Base-by-base conservation (phyloP, 2,888 invertebrate species). In the Miltochrista miniata region DNA sequence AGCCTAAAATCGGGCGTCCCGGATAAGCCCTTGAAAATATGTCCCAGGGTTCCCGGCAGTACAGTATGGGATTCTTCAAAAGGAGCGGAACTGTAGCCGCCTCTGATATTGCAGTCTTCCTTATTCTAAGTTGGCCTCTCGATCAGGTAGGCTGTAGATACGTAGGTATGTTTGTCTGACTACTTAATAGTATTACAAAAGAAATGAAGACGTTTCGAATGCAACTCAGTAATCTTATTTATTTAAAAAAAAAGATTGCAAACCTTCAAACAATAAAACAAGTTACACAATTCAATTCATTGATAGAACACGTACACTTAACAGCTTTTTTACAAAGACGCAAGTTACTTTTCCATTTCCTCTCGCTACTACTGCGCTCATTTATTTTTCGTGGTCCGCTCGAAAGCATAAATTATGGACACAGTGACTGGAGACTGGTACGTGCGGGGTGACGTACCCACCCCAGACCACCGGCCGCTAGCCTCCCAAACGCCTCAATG, bases 351-450 rank as follows among this genome's bases (percentile, higher is more conserved):
- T 83, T 75, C 77, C 76, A 81, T 83, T 84, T 81, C 73, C 75
- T 83, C 75, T 75, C 72, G 74, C 79, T 76, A 79, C 74, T n/a
- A 67, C 67, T 24, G 68, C 72, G 71, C 81, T 85, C 87, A 85
- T 89, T 86, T 90, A 90, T 90, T 88, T 87, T 87, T 86, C 81
- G 85, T 77, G 81, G 87, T 89, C 87, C 81, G 78, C 79, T 83
- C 81, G 77, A 83, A 76, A 79, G 83, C 82, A 88, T 90, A 89
- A 90, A 90, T 90, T 88, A 90, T 89, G 89, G 87, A 90, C 87
- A 87, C 82, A 79, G 80, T 71, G 79, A 79, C 76, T 68, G 72
- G 81, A 81, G 81, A 72, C 76, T 76, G 81, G 71, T 79, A 74
- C 79, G 83, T 73, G 73, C 4, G 75, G 80, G 79, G 70, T 49